Conservation (phyloP, 1,140 invertebrate species). For the Trachymyrmex cornetzi region DNA sequence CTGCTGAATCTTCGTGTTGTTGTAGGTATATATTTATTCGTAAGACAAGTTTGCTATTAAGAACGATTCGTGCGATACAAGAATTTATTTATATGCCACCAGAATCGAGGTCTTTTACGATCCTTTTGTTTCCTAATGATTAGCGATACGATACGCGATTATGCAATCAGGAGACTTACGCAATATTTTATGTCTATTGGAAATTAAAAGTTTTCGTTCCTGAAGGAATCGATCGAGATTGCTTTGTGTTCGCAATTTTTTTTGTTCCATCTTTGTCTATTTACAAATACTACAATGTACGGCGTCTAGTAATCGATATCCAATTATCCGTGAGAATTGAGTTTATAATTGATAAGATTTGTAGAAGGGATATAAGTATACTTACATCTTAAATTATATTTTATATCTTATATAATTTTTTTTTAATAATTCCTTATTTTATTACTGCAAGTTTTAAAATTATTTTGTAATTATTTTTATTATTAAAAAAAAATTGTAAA, state of each 20-base stretch:
- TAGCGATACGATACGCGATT: background rate
- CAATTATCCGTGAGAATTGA: conserved; percentile 23
- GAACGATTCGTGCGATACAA: conserved; percentile 19
- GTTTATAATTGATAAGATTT: conserved; percentile 13
- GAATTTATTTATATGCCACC: conserved; percentile 31
- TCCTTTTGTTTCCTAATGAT: conserved; percentile 46
- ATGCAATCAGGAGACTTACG: conserved; percentile 4
- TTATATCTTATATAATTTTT: background rate
- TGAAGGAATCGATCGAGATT: background rate
- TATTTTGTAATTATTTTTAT: no score
- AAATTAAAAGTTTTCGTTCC: background rate
- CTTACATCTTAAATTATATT: background rate
- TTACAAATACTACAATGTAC: background rate
- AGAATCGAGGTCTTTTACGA: background rate
- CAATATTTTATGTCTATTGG: background rate
- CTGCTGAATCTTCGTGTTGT: background rate
- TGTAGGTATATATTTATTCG: background rate
- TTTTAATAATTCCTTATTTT: no score
- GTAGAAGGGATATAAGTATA: background rate
- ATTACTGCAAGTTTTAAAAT: no score
- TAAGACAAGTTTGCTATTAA: conserved; percentile 19
- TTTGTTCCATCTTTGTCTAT: background rate
- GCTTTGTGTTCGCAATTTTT: background rate
- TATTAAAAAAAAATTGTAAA: background rate
- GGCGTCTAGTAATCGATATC: background rate